Base-by-base conservation (phyloP, 64 coral and sea anemone genomes). In the Montipora efflorescens region DNA sequence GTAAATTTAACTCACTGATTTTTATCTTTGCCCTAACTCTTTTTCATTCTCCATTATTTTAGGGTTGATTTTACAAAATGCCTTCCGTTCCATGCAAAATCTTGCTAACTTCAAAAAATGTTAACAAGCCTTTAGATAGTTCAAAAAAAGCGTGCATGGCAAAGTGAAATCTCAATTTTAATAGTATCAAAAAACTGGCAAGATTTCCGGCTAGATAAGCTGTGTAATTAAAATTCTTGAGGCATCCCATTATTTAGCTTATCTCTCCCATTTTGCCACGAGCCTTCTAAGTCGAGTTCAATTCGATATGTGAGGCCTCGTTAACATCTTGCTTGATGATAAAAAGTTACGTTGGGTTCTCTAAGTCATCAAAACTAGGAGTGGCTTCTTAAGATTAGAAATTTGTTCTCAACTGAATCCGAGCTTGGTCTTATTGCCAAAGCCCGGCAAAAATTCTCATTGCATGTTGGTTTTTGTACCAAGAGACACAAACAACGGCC, bases 291-390 rank as follows among this genome's bases (percentile, higher is more conserved):
- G 44, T 86, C 44, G 46, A 72, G 43, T 46, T 71, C 62, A 50
- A 86, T 49, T 86, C 82, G 71, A 86, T 86, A 86, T 86, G 48
- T 86, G 66, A 64, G 13, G 47, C 71, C 48, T 86, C 66, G 50
- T 72, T 72, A 86, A 71, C 64, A 69, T 20, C 82, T 71, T 86
- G 8, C 62, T 71, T 50, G 5, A 3, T 49, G 66, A 71, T 71
- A 86, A 67, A 71, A 71, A 4, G 46, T 78, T 50, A 49, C 47
- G 7, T 69, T 50, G 62, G 51, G 15, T 48, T 86, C 47, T 23
- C 11, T 71, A 72, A 23, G 36, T 11, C 28, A 16, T 72, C 43
- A 18, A 86, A 72, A 72, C 64, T 3, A 86, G 82, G 82, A 86
- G 82, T 73, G 67, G 82, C 47, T 16, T 23, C 64, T 86, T 50